A percentile compares a stretch with the other conserved stretches of the same genome.
Evolutionary conservation across 2,113 vertebrate species (phyloP).

Genomic region (human): GRCh38 chr13:28281501-28282000

Average conservation of each 20-base stretch:
- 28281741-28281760: neutral
- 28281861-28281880: no score
- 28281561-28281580: neutral
- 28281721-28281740: neutral
- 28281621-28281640: neutral
- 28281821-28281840: no score
- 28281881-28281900: no score
- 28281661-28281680: neutral
- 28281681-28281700: neutral
- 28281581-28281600: neutral
- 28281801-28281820: no score
- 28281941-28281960: no score
- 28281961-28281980: no score
- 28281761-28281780: no score
- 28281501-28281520: neutral
- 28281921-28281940: no score
- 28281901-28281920: no score
- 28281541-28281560: neutral
- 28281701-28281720: neutral
- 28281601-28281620: neutral
- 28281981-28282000: no score
- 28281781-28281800: no score
- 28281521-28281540: neutral
- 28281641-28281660: neutral
- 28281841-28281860: no score